Conservation (phyloP, 1,140 invertebrate species). For the Pentalonia nigronervosa region DNA sequence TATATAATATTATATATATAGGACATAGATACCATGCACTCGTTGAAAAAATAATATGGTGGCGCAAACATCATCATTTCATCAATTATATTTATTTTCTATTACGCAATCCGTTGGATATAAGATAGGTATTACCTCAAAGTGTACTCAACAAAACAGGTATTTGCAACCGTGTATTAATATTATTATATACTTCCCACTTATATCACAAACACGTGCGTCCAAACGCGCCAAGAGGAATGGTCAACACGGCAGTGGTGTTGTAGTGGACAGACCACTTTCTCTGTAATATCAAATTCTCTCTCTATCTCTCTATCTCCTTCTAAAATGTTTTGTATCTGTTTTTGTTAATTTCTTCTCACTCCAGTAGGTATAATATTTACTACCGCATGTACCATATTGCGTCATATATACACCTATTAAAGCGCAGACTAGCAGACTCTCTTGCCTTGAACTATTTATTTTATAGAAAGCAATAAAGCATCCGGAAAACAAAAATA, state of each 20-base stretch:
- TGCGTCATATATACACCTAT: neutral
- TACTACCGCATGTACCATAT: neutral
- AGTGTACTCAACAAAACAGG: neutral
- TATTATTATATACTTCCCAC: neutral
- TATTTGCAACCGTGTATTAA: neutral
- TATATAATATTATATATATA: neutral
- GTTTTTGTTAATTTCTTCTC: neutral
- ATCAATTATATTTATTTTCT: neutral
- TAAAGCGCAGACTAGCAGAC: neutral
- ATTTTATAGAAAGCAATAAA: slow-evolving; percentile 4
- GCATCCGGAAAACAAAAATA: slow-evolving; percentile 22
- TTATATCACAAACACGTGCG: slow-evolving; percentile 3
- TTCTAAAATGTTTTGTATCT: neutral
- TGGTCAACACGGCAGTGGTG: neutral
- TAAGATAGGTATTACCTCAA: neutral
- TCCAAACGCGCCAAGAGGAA: neutral
- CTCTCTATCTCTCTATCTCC: neutral
- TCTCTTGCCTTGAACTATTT: slow-evolving; percentile 20
- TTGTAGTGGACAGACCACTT: slow-evolving; percentile 42
- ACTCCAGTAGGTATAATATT: neutral
- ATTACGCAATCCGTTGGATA: neutral
- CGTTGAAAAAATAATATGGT: neutral
- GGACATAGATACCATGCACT: neutral
- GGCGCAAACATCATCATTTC: neutral
- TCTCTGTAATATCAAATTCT: neutral